Base-by-base conservation (phyloP, 23 tunicate species). In the Ciona savignyi region DNA sequence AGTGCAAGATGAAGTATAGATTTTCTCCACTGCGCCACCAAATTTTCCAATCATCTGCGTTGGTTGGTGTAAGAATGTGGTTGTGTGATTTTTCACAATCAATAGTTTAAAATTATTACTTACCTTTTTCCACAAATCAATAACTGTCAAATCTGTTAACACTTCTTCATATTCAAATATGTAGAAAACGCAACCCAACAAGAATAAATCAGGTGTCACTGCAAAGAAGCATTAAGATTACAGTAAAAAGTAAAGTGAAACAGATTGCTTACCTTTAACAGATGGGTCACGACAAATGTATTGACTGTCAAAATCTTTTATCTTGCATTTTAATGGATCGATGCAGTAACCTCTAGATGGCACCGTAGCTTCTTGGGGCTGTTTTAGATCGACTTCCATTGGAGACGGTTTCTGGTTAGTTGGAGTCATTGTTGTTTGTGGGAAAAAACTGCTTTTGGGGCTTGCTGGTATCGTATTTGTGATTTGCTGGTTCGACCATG, bases 161-260 rank as follows among this genome's bases (percentile, higher is more conserved):
- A 88, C 62, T 29, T 85, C 80, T 1, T 80, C 76, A 65, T 91
- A 91, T 72, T 91, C 91, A 9, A 51, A 66, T 28, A 91, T 84
- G 29, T 81, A 72, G 35, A 91, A 91, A 4, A 91, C 82, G 60
- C 97, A 91, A 1, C 97, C 97, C 25, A 91, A 77, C 42, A 91
- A 33, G 60, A 85, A 91, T 33, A 91, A 61, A 31, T 75, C 78
- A 20, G 65, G 75, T 22, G 97, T 78, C 60, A 91, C 97, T 91
- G 30, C 3, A 70, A 24, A 34, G 63, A 35, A 72, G 0, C 25
- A 2, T 63, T 22, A 72, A 15, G 15, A 42, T 6, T 42, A 42
- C 15, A 42, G 56, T n/a, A n/a, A n/a, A n/a, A n/a, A n/a, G n/a
- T n/a, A n/a, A n/a, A n/a, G n/a, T n/a, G n/a, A n/a, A n/a, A n/a